Base-by-base conservation (phyloP, 1,140 invertebrate species). In the Proales similis region DNA sequence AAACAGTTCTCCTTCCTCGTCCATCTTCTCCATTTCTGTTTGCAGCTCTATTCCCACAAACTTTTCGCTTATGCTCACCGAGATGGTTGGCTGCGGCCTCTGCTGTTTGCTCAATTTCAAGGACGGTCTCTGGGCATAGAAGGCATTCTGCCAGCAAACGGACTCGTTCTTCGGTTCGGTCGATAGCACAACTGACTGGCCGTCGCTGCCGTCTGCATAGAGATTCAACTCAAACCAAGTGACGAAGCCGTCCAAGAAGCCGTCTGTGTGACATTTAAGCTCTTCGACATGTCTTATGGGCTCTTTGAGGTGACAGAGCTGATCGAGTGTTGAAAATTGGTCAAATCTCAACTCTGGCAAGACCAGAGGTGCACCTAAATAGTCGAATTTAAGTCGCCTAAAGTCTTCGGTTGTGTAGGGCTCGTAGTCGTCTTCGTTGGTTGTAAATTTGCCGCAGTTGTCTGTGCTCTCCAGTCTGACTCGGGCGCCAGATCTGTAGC, bases 211-310 rank as follows among this genome's bases (percentile, higher is more conserved):
- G n/a, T 57, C 51, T 26, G 39, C 51, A 26, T 57, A 36, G 9
- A 57, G 12, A 42, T 57, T 57, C 11, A 57, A 36, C 9, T 57
- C 51, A 42, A 57, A 57, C 51, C 51, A 57, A 14, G 45, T 9
- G 11, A 39, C 51, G 45, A 42, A 57, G 12, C 36, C 51, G 17
- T 57, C 51, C n/a, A 57, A 1, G 19, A 6, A 11, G 30, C 51
- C 51, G 32, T 42, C 36, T 57, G 17, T 36, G 9, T 42, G n/a
- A 12, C 20, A 26, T 42, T 42, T 57, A 7, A 42, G 11, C n/a
- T 19, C 12, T n/a, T 57, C 45, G 27, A 42, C 45, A 12, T 42
- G 17, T 17, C 20, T 11, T 42, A 2, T 42, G 11, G 20, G 3
- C 19, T 57, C 33, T 17, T 42, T 57, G 17, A 30, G 24, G 17